phyloP scores from a whole-genome alignment of 1,140 invertebrate genomes.

The Drosophila tsacasi region DNA sequence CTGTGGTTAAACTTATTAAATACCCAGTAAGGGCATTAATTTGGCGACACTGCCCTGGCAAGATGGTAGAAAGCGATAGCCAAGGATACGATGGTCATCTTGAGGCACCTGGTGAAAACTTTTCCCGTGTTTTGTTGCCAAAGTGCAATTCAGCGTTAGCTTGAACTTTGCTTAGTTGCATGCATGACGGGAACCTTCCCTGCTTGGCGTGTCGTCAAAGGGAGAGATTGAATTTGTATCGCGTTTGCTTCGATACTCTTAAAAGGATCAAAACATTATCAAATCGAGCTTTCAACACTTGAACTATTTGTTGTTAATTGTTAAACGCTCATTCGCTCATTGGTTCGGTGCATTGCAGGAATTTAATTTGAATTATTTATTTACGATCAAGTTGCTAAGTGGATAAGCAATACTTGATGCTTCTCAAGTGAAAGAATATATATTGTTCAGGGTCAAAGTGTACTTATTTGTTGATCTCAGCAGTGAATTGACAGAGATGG shows the following conservation, averaged over 20 bases:
- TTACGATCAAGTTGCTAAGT: neutral
- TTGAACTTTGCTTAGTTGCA: conserved; percentile 59
- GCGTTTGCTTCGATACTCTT: neutral
- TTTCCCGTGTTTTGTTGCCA: conserved; percentile 51
- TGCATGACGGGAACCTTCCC: conserved; percentile 5
- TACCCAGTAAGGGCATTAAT: conserved; percentile 21
- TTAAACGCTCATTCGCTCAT: neutral
- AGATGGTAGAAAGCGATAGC: conserved; percentile 15
- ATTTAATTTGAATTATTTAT: too few relatives aligned
- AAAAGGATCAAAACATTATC: neutral
- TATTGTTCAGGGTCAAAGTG: neutral
- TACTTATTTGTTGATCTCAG: neutral
- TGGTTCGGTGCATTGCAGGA: neutral
- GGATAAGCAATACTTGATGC: neutral
- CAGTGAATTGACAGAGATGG: neutral
- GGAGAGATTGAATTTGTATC: conserved; percentile 2
- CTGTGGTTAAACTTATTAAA: neutral
- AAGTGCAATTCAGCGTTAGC: conserved; percentile 75
- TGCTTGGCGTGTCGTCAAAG: neutral
- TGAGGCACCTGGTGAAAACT: conserved; percentile 40
- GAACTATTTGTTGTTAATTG: neutral
- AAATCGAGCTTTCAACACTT: neutral
- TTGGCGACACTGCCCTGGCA: conserved; percentile 54
- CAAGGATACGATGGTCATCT: conserved; percentile 7
- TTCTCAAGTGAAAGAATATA: neutral